These are phyloP conservation scores for Neocrepidodera transversa DNA, from an alignment of 2,888 invertebrate genomes.

Conservation along the genomic window DNA sequence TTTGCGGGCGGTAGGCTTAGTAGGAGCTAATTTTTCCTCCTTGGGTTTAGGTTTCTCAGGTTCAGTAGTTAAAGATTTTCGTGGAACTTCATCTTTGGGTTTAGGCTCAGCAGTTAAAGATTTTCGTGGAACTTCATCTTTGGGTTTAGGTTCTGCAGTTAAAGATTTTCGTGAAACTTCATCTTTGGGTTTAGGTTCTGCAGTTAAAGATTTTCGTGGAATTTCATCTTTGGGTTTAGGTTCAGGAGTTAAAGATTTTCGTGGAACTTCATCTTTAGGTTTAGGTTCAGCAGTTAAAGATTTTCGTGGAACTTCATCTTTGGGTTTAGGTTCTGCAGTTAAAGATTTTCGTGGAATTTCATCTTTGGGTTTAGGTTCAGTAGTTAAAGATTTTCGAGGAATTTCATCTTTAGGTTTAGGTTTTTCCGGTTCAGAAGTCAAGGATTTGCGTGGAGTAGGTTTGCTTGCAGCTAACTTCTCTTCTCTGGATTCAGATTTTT, in stretches of 20 bases:
- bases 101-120: conserved; percentile 26
- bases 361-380: conserved; percentile 47
- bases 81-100: conserved; percentile 19
- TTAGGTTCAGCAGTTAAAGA: conserved; percentile 35
- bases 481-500: conserved; percentile 38
- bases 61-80: conserved; percentile 20
- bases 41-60: conserved; percentile 31
- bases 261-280: conserved; percentile 20
- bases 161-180: conserved; percentile 13
- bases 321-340: conserved; percentile 52
- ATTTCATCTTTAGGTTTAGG: conserved; percentile 28
- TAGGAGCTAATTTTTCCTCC: conserved; percentile 6
- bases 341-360: conserved; percentile 1
- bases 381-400: conserved; percentile 29
- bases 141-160: conserved; percentile 33
- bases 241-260: conserved; percentile 47
- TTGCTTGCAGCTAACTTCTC: conserved; percentile 12
- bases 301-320: conserved; percentile 20
- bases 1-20: conserved; percentile 49
- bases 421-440: conserved; percentile 39
- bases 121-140: conserved; percentile 26
- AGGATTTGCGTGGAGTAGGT: conserved; percentile 36
- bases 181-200: conserved; percentile 26
- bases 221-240: conserved; percentile 38
- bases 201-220: conserved; percentile 1